Evolutionary conservation across 2,888 invertebrate genomes (phyloP).

Genomic region (Andricus curvator): DNA sequence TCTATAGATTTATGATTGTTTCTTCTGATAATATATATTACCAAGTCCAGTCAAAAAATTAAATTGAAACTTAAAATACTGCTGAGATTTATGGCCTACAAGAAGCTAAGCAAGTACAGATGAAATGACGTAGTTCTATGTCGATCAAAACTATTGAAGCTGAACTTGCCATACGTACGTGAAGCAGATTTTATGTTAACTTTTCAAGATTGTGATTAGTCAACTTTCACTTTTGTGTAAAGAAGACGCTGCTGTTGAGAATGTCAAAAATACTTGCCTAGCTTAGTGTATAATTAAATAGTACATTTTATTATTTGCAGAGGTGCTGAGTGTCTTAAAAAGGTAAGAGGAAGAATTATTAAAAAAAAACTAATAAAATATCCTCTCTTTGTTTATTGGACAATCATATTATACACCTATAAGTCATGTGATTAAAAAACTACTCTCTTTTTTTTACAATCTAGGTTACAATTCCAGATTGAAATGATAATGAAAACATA

Average conservation of each 20-base stretch:
- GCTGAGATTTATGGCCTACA: not conserved
- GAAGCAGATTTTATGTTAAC: no score
- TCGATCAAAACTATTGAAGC: no score
- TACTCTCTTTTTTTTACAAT: no score
- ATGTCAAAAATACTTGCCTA: slow-evolving; percentile 6
- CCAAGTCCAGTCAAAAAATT: not conserved
- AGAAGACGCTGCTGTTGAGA: not conserved
- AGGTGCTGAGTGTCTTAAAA: not conserved
- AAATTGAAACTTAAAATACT: not conserved
- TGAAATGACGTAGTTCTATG: no score
- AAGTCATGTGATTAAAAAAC: no score
- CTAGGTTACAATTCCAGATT: no score
- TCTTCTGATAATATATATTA: not conserved
- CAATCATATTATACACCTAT: no score
- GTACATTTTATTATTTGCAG: slow-evolving; percentile 11
- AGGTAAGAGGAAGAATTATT: not conserved
- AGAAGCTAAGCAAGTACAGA: not conserved
- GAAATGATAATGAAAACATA: no score
- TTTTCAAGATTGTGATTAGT: not conserved
- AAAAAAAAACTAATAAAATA: not conserved
- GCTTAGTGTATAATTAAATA: slow-evolving; percentile 1
- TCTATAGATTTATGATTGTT: not conserved
- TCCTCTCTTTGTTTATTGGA: no score
- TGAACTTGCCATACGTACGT: no score
- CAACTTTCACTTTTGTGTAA: not conserved